Base-by-base conservation (phyloP, 2,797 vertebrate species). In the Falco novaeseelandiae region DNA sequence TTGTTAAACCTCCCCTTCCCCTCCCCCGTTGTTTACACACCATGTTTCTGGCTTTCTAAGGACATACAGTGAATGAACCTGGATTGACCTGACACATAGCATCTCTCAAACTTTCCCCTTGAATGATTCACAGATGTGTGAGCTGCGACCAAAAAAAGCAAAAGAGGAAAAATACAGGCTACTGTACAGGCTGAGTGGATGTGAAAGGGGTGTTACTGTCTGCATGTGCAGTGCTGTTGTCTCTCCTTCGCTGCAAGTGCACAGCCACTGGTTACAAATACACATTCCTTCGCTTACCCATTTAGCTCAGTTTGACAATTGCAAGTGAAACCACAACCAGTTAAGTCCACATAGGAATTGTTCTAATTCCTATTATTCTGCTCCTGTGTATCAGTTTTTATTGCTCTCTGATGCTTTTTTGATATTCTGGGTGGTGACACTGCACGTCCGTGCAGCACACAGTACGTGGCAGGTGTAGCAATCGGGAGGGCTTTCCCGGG, bases 1-100 rank as follows among this genome's bases (percentile, higher is more conserved):
- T 49, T 32, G 72, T 73, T 94, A 88, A 93, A 92, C 42, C 62
- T 76, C 49, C 34, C 51, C 63, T 84, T 73, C 81, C 88, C 88
- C 65, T 87, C 83, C 89, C 67, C 90, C 22, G 1, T 59, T 96
- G 83, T 96, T 96, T 95, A 97, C 94, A 82, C 59, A 59, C n/a
- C 61, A 61, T 20, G n/a, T 96, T 93, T 51, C 82, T 92, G 79
- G 27, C 82, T 88, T 92, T 96, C 87, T 90, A 77, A 95, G 95
- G 95, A 90, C 81, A 46, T 52, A 74, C 63, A 83, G 66, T 29
- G 93, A 90, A 54, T 88, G 95, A 95, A 96, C 96, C 95, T 94
- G 86, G 70, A 80, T 57, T 88, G 87, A 97, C 94, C 95, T 95
- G 93, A 93, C 95, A 96, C 63, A 91, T 8, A 95, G 89, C 76